A percentile compares a stretch with the other conserved stretches of the same genome.
Conservation (phyloP, 2,113 vertebrate genomes). For the Phaetusa simplex region DNA sequence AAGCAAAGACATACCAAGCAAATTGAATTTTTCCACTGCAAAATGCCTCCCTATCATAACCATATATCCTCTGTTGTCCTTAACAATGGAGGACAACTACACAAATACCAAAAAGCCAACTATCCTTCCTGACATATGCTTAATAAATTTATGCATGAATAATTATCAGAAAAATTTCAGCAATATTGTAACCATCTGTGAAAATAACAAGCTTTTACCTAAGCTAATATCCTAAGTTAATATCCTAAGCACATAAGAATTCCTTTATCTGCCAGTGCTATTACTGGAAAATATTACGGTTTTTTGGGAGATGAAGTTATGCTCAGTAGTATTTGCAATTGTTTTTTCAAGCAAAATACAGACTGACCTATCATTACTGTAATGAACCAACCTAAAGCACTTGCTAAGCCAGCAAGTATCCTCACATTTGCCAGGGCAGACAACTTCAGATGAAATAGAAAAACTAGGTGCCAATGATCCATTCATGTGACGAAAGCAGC, state of each 20-base stretch:
- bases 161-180: not conserved
- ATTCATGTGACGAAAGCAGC: not conserved
- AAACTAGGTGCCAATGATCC: not conserved
- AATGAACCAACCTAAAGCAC: not conserved
- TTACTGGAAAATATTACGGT: not conserved
- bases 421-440: not conserved
- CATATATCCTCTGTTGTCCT: not conserved
- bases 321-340: not conserved
- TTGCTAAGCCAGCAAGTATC: not conserved
- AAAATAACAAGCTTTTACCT: not conserved
- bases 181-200: not conserved
- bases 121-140: not conserved
- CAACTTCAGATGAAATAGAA: not conserved
- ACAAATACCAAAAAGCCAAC: not conserved
- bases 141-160: not conserved
- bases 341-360: not conserved
- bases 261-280: not conserved
- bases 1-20: not conserved
- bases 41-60: not conserved
- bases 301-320: not conserved
- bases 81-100: not conserved
- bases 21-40: not conserved
- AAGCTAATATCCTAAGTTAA: not conserved
- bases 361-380: not conserved
- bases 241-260: not conserved